These are phyloP conservation scores for Brenthis ino DNA, from an alignment of 2,888 invertebrate species.

Conservation along the genomic window DNA sequence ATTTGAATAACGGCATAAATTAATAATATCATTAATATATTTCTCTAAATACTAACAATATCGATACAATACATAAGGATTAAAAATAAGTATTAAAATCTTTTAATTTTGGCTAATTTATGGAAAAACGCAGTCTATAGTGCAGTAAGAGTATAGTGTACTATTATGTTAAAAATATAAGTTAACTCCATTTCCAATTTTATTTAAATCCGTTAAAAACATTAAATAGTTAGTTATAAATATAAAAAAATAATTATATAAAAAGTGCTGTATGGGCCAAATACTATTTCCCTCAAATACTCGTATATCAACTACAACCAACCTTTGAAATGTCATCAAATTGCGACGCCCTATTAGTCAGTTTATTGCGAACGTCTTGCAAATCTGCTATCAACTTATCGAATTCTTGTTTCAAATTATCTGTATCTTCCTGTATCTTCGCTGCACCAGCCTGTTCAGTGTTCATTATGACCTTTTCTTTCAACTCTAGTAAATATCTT, in stretches of 20 bases:
- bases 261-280: no score
- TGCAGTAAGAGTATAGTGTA: no score
- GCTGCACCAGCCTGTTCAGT: constrained; percentile 94
- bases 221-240: neutral
- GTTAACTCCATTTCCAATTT: no score
- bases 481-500: constrained; percentile 91
- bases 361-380: constrained; percentile 88
- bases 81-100: no score
- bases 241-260: neutral
- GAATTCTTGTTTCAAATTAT: constrained; percentile 93
- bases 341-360: constrained; percentile 88
- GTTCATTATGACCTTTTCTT: constrained; percentile 96
- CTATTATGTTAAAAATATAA: no score
- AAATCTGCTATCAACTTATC: constrained; percentile 92
- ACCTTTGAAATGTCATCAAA: constrained; percentile 94
- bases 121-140: no score
- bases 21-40: no score
- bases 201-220: no score
- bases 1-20: neutral
- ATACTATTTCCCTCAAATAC: no score
- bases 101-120: no score
- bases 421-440: constrained; percentile 95
- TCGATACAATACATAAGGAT: no score
- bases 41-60: no score
- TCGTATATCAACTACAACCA: neutral